Base-by-base conservation (phyloP, 2,797 vertebrate species). In the Rhodeus uyekii region DNA sequence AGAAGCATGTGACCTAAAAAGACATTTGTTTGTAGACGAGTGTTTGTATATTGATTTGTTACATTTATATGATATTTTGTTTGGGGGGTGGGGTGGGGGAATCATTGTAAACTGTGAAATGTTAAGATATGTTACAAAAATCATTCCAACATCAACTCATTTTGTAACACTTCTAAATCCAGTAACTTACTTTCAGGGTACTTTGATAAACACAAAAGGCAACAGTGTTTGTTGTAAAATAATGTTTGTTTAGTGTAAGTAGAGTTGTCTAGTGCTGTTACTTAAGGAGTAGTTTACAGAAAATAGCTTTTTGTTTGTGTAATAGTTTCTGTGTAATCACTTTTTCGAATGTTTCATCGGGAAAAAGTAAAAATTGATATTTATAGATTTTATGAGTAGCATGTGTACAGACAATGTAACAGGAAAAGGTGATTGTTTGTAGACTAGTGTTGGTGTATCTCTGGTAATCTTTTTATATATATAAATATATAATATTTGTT, bases 211-310 rank as follows among this genome's bases (percentile, higher is more conserved):
- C 19, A 34, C 10, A 14, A 53, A n/a, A 10, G 63, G 2, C 22
- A 64, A 36, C n/a, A 1, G 0, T 36, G 19, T n/a, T 65, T 24
- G 22, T 39, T 19, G 10, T n/a, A 36, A 24, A 27, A 9, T 44
- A 29, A 27, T 69, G 67, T 69, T 68, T 44, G 65, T n/a, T 65
- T 39, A 68, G 65, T 16, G 65, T 13, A 18, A 69, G 7, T 69
- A 29, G 8, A 29, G 18, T 46, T 10, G 24, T 44, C 1, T 46
- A 46, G 24, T 69, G 3, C 27, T 7, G 1, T 29, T 44, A 4
- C 24, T 18, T 68, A 19, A 18, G n/a, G 36, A 34, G 10, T 48
- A 18, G 68, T 14, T 68, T 16, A 16, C 38, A 42, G 13, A 27
- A 44, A 42, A 44, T 7, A 69, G 18, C 1, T 29, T 46, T 46